Evolutionary conservation across 1,140 invertebrate species (phyloP).

Genomic region (Caerostris darwini): DNA sequence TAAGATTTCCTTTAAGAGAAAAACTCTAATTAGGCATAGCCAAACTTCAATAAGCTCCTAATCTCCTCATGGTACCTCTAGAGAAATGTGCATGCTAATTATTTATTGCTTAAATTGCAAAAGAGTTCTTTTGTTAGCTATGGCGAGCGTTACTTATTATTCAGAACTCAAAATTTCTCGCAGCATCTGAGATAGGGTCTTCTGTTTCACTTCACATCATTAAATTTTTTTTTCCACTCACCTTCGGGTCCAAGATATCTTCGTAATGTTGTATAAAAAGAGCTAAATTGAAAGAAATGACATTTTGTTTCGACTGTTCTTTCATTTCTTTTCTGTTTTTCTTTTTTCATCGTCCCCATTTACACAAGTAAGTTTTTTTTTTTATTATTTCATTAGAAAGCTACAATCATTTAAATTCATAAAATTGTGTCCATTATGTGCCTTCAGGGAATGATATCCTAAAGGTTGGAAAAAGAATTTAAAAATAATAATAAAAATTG

Average conservation of each 20-base stretch:
- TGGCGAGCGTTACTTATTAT: constrained; percentile 47
- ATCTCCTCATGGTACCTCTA: constrained; percentile 50
- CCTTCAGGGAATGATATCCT: not conserved
- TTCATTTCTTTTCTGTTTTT: no score
- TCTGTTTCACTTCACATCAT: not conserved
- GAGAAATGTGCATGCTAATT: constrained; percentile 65
- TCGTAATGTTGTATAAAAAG: not conserved
- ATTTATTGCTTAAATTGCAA: constrained; percentile 72
- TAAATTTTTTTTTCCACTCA: constrained; percentile 11
- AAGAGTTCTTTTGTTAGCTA: constrained; percentile 41
- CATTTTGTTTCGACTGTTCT: not conserved
- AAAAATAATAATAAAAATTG: not conserved
- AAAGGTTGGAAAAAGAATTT: not conserved
- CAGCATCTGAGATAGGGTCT: not conserved
- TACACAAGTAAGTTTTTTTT: not conserved
- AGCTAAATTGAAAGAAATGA: constrained; percentile 51
- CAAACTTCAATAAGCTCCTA: constrained; percentile 73
- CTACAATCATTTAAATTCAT: constrained; percentile 42
- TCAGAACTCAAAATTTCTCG: constrained; percentile 50
- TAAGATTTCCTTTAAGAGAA: constrained; percentile 53
- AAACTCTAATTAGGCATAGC: constrained; percentile 67
- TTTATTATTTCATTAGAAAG: not conserved
- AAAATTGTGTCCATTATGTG: constrained; percentile 2
- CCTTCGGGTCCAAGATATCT: not conserved
- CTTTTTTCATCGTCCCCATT: no score